Percentiles rank a stretch among this genome's conserved stretches.
These are phyloP conservation scores for Sesamia inferens DNA, from an alignment of 2,888 invertebrate genomes.

Conservation along the genomic window DNA sequence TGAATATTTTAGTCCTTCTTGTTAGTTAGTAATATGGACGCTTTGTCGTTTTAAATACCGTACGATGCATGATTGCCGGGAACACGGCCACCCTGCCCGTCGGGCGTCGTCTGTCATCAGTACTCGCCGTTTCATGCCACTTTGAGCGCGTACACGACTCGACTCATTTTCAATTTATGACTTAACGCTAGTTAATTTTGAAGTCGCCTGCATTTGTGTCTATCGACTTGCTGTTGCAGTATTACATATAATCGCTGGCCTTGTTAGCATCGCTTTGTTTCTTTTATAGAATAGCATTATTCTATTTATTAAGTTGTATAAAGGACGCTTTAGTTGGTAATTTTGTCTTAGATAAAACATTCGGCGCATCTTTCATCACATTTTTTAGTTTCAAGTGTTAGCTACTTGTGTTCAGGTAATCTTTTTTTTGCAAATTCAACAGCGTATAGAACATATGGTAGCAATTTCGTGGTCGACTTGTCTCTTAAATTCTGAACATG, in stretches of 20 bases:
- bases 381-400: constrained; percentile 51
- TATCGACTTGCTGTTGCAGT: constrained; percentile 48
- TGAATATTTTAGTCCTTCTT: constrained; percentile 68
- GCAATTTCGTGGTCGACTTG: constrained; percentile 75
- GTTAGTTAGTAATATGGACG: constrained; percentile 55
- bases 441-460: constrained; percentile 71
- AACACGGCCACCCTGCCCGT: constrained; percentile 66
- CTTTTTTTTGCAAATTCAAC: constrained; percentile 55
- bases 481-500: constrained; percentile 72
- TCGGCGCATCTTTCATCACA: constrained; percentile 21
- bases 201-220: constrained; percentile 49
- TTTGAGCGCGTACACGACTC: constrained; percentile 62
- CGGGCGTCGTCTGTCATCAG: constrained; percentile 67
- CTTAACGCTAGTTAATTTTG: constrained; percentile 66
- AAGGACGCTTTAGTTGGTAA: constrained; percentile 10
- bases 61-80: constrained; percentile 59
- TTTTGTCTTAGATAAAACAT: not conserved
- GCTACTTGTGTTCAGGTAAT: constrained; percentile 74
- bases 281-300: constrained; percentile 18
- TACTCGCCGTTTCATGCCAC: constrained; percentile 63
- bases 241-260: constrained; percentile 51
- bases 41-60: constrained; percentile 66
- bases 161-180: constrained; percentile 70
- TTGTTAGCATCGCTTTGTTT: constrained; percentile 10
- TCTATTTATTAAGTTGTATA: constrained; percentile 9